Percentiles rank a stretch among this genome's conserved stretches.
phyloP scores from a whole-genome alignment of 2,113 vertebrate genomes.

The Apistogramma diplotaenia region DNA sequence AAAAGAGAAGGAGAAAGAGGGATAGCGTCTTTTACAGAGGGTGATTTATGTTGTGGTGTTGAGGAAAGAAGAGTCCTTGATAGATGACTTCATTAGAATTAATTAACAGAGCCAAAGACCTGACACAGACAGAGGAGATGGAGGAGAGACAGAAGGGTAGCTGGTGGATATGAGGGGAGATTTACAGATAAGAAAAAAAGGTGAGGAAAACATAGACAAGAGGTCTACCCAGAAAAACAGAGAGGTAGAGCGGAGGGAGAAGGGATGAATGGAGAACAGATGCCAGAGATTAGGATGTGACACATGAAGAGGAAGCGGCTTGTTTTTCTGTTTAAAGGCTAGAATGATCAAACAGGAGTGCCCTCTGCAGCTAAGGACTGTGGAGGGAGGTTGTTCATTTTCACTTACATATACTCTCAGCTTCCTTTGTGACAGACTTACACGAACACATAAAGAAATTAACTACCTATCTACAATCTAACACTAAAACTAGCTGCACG shows the following conservation, averaged over 20 bases:
- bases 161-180: constrained; percentile 40
- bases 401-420: background rate
- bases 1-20: constrained; percentile 43
- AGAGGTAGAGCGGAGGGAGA: constrained; percentile 22
- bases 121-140: constrained; percentile 33
- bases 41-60: constrained; percentile 65
- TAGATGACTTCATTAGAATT: constrained; percentile 78
- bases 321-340: constrained; percentile 11
- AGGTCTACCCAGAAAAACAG: constrained; percentile 12
- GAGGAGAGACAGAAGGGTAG: constrained; percentile 12
- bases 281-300: constrained; percentile 43
- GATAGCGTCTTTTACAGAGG: constrained; percentile 39
- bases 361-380: background rate
- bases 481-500: background rate
- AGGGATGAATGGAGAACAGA: constrained; percentile 44
- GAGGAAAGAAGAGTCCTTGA: constrained; percentile 71
- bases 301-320: constrained; percentile 7
- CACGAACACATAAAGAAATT: background rate
- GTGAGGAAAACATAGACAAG: constrained; percentile 28
- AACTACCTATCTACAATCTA: background rate
- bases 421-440: background rate
- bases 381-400: background rate
- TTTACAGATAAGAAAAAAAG: constrained; percentile 25
- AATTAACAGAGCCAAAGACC: constrained; percentile 72
- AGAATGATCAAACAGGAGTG: constrained; percentile 2